phyloP scores from a whole-genome alignment of 2,888 invertebrate genomes.

The Stegana nigrithorax region DNA sequence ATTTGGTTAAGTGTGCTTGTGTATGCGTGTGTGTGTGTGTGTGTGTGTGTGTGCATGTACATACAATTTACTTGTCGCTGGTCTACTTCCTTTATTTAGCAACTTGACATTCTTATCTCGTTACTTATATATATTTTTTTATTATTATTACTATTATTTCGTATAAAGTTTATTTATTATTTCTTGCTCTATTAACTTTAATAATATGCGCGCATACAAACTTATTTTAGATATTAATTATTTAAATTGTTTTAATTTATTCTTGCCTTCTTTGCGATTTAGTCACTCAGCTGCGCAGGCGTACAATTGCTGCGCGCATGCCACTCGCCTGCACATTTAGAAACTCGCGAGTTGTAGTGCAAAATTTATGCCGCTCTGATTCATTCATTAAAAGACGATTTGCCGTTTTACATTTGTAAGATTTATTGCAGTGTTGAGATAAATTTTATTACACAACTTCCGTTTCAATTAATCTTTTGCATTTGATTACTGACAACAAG shows the following conservation, averaged over 20 bases:
- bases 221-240: constrained; percentile 18
- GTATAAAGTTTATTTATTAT: no score
- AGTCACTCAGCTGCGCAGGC: not conserved
- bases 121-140: not conserved
- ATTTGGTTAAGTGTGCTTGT: no score
- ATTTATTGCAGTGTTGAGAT: constrained; percentile 52
- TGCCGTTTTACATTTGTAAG: constrained; percentile 18
- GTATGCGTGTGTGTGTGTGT: no score
- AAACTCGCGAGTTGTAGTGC: not conserved
- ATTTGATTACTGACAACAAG: no score
- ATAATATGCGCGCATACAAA: not conserved
- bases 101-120: constrained; percentile 16
- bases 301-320: not conserved
- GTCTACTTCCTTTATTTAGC: constrained; percentile 13
- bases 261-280: not conserved
- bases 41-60: no score
- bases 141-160: not conserved
- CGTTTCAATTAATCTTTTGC: constrained; percentile 1
- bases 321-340: not conserved
- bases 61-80: constrained; percentile 6
- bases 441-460: constrained; percentile 41
- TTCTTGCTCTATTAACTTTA: not conserved
- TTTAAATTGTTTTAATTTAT: constrained; percentile 10
- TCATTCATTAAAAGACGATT: constrained; percentile 15
- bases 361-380: constrained; percentile 7